Conservation (phyloP, 35 echinoderm and acorn worm species). For the Ophiothrix spiculata region DNA sequence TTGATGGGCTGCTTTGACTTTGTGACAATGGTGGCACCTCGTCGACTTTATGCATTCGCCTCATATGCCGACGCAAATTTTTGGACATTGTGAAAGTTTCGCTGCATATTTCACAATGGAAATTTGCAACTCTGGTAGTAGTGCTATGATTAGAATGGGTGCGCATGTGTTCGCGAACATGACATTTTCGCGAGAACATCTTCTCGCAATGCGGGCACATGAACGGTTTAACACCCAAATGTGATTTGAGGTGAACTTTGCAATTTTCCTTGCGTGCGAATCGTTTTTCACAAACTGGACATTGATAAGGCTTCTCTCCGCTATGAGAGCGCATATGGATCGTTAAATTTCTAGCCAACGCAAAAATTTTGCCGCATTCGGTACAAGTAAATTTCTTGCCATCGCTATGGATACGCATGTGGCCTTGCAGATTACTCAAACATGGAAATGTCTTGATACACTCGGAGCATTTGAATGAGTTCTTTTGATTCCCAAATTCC, state of each 20-base stretch:
- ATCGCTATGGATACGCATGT: slow-evolving; percentile 88
- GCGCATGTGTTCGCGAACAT: slow-evolving; percentile 78
- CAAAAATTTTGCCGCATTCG: slow-evolving; percentile 90
- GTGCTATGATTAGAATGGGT: slow-evolving; percentile 58
- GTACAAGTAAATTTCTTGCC: slow-evolving; percentile 83
- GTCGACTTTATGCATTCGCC: slow-evolving; percentile 68
- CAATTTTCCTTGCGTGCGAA: slow-evolving; percentile 86
- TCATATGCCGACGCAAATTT: slow-evolving; percentile 81
- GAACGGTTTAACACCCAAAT: slow-evolving; percentile 77
- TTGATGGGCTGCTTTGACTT: slow-evolving; percentile 8
- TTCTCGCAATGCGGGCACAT: slow-evolving; percentile 94
- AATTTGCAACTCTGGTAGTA: slow-evolving; percentile 26
- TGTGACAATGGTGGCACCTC: neutral
- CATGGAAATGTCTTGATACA: slow-evolving; percentile 86
- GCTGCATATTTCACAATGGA: slow-evolving; percentile 76
- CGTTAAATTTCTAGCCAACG: slow-evolving; percentile 73
- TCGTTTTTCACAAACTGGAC: slow-evolving; percentile 92
- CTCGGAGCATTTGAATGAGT: slow-evolving; percentile 67
- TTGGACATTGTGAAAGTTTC: slow-evolving; percentile 88
- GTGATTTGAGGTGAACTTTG: slow-evolving; percentile 93
- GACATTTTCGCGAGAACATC: slow-evolving; percentile 80
- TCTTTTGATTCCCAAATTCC: slow-evolving; percentile 48
- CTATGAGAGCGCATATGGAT: slow-evolving; percentile 97
- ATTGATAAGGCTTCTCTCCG: slow-evolving; percentile 91
- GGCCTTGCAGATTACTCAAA: slow-evolving; percentile 76